Evolutionary conservation across 2,113 vertebrate genomes (phyloP).

Genomic region (Turdus rufiventris): DNA sequence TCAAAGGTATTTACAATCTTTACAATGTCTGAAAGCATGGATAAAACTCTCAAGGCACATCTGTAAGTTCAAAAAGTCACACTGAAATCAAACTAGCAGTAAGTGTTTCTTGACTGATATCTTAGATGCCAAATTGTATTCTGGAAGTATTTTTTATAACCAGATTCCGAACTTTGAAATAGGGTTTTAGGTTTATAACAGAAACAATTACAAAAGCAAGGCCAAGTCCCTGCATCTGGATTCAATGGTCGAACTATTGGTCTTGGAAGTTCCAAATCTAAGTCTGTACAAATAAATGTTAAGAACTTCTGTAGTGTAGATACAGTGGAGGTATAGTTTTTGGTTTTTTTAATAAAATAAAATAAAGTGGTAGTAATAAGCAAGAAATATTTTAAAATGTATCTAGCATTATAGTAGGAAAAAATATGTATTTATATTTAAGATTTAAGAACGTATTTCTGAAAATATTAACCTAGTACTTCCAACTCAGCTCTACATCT

Average conservation of each 20-base stretch:
- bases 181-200: neutral
- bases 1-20: neutral
- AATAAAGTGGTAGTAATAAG: neutral
- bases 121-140: neutral
- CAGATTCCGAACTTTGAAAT: conserved; percentile 17
- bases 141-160: conserved; percentile 26
- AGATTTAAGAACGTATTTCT: neutral
- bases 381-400: neutral
- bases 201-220: conserved; percentile 33
- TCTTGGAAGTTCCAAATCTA: neutral
- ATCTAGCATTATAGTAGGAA: neutral
- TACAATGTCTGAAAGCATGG: neutral
- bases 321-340: neutral
- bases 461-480: neutral
- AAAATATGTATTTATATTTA: neutral
- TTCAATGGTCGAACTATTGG: neutral
- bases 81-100: neutral
- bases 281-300: neutral
- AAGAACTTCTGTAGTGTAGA: neutral
- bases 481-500: neutral
- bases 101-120: neutral
- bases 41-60: neutral
- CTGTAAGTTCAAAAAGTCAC: conserved; percentile 12
- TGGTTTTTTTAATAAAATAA: neutral
- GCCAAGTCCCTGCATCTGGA: conserved; percentile 18